These are phyloP conservation scores for Lathamus discolor DNA, from an alignment of 2,113 vertebrate species.

Conservation along the genomic window DNA sequence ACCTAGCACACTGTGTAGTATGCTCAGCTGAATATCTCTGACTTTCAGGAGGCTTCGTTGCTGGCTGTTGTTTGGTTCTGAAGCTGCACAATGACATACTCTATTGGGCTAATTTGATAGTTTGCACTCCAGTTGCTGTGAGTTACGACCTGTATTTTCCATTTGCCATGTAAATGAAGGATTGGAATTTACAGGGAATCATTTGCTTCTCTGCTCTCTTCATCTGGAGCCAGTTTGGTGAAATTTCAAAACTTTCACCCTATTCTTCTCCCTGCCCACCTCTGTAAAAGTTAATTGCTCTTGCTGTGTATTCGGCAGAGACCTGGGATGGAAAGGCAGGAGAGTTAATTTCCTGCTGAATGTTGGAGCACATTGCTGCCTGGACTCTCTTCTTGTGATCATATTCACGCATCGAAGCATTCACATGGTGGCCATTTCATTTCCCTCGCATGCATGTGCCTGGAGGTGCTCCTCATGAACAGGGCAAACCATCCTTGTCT, in stretches of 20 bases:
- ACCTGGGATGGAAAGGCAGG: background rate
- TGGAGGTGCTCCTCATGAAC: background rate
- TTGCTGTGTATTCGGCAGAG: slow-evolving; percentile 5
- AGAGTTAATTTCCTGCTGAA: slow-evolving; percentile 43
- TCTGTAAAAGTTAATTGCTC: slow-evolving; percentile 30
- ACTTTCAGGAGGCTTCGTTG: slow-evolving; percentile 46
- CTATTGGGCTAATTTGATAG: slow-evolving; percentile 63
- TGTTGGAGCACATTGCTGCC: background rate
- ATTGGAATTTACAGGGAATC: slow-evolving; percentile 17
- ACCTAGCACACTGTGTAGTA: slow-evolving; percentile 19
- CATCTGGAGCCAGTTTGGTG: background rate
- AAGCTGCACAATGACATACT: slow-evolving; percentile 55
- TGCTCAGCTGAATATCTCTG: slow-evolving; percentile 56
- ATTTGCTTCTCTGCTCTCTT: slow-evolving; percentile 12
- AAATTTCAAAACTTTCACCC: background rate
- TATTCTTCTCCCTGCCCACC: background rate
- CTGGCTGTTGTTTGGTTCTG: slow-evolving; percentile 53
- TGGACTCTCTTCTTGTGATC: background rate
- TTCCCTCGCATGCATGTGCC: background rate
- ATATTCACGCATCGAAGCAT: background rate
- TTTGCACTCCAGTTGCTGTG: slow-evolving; percentile 60
- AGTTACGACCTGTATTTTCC: slow-evolving; percentile 37
- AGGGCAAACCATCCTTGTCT: background rate
- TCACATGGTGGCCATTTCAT: background rate
- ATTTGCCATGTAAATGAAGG: slow-evolving; percentile 54